Conservation (phyloP, 2,113 vertebrate species). For the Caloenas nicobarica region DNA sequence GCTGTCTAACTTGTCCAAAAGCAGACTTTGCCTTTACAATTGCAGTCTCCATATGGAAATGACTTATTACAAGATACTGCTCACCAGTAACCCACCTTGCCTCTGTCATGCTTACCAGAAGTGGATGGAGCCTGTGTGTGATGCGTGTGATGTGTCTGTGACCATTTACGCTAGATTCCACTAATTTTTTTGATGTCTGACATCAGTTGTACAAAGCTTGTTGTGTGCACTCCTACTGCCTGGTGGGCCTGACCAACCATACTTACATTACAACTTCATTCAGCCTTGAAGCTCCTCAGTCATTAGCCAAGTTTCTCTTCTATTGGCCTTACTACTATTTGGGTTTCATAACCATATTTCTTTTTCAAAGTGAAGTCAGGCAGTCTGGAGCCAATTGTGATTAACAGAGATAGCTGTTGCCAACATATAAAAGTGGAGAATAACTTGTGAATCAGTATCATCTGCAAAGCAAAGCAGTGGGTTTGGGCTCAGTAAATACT, state of each 20-base stretch:
- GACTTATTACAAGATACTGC: not conserved
- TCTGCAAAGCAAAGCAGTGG: not conserved
- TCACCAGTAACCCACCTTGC: not conserved
- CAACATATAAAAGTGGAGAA: not conserved
- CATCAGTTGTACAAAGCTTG: not conserved
- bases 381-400: not conserved
- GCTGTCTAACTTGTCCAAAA: not conserved
- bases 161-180: not conserved
- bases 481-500: not conserved
- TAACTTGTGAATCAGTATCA: not conserved
- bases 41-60: not conserved
- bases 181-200: not conserved
- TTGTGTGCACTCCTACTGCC: not conserved
- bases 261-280: not conserved
- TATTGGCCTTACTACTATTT: not conserved
- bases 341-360: not conserved
- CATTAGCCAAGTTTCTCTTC: not conserved
- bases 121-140: not conserved
- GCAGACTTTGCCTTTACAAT: not conserved
- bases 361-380: not conserved
- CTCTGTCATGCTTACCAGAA: not conserved
- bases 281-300: not conserved
- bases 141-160: not conserved
- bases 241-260: not conserved
- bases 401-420: not conserved